Evolutionary conservation across 2,888 invertebrate species (phyloP).

Genomic region (Ypsolopha sequella): DNA sequence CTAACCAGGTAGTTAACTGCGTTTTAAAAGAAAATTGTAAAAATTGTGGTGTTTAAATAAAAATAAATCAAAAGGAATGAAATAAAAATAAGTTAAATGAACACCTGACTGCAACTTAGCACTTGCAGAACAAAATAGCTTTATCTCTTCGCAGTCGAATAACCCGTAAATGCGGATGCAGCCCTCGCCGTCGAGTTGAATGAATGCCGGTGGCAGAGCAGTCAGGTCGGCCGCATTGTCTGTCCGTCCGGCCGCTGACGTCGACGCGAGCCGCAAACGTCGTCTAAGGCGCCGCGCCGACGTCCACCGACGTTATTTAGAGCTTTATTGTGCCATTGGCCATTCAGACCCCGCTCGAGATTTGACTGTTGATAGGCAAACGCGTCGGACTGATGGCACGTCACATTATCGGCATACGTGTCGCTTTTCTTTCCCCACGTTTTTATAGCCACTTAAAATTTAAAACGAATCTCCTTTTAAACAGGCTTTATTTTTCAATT

Average conservation of each 20-base stretch:
- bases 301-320: constrained; percentile 57
- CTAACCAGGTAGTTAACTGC: too few species aligned
- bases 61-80: background rate
- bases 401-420: constrained; percentile 24
- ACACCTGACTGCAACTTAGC: background rate
- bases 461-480: background rate
- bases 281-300: constrained; percentile 57
- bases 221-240: constrained; percentile 55
- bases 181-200: constrained; percentile 25
- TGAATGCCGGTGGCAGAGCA: constrained; percentile 39
- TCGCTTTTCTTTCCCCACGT: background rate
- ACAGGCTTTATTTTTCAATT: constrained; percentile 11
- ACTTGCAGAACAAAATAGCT: background rate
- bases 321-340: constrained; percentile 57
- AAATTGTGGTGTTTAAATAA: background rate
- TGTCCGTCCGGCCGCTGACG: constrained; percentile 43
- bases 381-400: constrained; percentile 47
- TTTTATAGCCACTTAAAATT: background rate
- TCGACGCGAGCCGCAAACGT: constrained; percentile 36
- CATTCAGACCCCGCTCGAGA: constrained; percentile 39
- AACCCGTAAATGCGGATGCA: constrained; percentile 44
- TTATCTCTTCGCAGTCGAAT: constrained; percentile 9
- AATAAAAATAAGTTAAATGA: constrained; percentile 1
- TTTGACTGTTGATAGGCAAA: constrained; percentile 50
- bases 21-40: background rate